Conservation (phyloP, 2,888 invertebrate species). For the Drosophila seclusa region DNA sequence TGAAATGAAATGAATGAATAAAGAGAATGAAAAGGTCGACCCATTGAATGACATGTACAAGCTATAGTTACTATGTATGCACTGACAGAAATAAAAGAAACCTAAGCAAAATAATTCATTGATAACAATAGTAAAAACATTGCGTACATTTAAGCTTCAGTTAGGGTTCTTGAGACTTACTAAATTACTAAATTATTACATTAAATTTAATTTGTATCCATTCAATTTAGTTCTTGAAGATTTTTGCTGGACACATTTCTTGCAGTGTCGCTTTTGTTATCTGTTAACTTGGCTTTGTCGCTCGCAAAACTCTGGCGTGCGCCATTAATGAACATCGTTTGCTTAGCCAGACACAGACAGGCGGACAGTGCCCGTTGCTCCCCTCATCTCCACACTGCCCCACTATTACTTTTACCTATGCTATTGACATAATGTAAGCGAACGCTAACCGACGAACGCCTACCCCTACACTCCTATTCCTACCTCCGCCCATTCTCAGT, state of each 20-base stretch:
- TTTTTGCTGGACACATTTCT: constrained; percentile 4
- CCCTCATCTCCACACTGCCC: not conserved
- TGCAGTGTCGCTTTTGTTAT: constrained; percentile 61
- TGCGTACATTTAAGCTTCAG: not conserved
- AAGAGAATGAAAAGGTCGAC: constrained; percentile 63
- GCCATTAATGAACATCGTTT: constrained; percentile 76
- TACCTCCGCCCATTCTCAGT: constrained; percentile 3
- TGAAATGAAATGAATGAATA: constrained; percentile 44
- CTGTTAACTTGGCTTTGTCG: constrained; percentile 70
- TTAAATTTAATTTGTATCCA: not conserved
- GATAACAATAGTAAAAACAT: not conserved
- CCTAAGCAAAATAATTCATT: not conserved
- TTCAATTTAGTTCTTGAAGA: not conserved
- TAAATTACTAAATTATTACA: too few relatives aligned
- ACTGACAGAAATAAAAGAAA: constrained; percentile 18
- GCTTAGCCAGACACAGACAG: constrained; percentile 72
- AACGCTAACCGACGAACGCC: constrained; percentile 30
- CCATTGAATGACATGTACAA: constrained; percentile 54
- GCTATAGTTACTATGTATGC: constrained; percentile 43
- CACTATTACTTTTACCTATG: constrained; percentile 51
- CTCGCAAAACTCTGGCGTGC: constrained; percentile 69
- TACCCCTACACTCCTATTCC: not conserved
- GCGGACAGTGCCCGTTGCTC: constrained; percentile 8
- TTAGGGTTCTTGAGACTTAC: not conserved
- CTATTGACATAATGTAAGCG: constrained; percentile 77